Base-by-base conservation (phyloP, 2,797 vertebrate genomes). In the Malacoraja senta region DNA sequence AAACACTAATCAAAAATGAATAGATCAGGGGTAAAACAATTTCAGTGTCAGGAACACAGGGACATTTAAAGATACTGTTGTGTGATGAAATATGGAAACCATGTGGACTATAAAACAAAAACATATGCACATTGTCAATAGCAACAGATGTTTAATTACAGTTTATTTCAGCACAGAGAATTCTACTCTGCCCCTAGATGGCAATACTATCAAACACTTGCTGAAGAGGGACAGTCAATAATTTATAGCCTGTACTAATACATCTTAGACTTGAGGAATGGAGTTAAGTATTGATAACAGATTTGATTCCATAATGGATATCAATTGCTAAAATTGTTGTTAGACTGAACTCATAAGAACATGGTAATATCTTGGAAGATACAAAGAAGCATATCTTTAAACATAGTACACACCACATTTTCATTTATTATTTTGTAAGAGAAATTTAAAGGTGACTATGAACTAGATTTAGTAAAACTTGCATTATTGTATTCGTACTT, bases 91-190 rank as follows among this genome's bases (percentile, higher is more conserved):
- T 98, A 98, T 96, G 97, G 96, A 97, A 98, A 97, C 96, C 97
- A 98, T 98, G 97, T 98, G 97, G 97, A 97, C 98, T 96, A 98
- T 98, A 98, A 98, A 99, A 96, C 96, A 96, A 97, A 98, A 99
- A 98, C 98, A 98, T 99, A 98, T 98, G 98, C 97, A 98, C 97
- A 97, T 97, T 98, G 98, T 98, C 98, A 98, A 98, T 98, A 97
- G 97, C 96, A 97, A 97, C 98, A 99, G 98, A 98, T 99, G 99
- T 97, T 98, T 96, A 95, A 96, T 97, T 96, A 96, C 94, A 95
- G 95, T 97, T 97, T 97, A 97, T 97, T 96, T 97, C 95, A 95
- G 98, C 95, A 94, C 94, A 95, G 98, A 99, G 98, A 97, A 97
- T 97, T 97, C 95, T 94, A 38, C 97, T 96, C 96, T 96, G 97